phyloP scores from a whole-genome alignment of 2,113 vertebrate species.

The Haemorhous mexicanus region DNA sequence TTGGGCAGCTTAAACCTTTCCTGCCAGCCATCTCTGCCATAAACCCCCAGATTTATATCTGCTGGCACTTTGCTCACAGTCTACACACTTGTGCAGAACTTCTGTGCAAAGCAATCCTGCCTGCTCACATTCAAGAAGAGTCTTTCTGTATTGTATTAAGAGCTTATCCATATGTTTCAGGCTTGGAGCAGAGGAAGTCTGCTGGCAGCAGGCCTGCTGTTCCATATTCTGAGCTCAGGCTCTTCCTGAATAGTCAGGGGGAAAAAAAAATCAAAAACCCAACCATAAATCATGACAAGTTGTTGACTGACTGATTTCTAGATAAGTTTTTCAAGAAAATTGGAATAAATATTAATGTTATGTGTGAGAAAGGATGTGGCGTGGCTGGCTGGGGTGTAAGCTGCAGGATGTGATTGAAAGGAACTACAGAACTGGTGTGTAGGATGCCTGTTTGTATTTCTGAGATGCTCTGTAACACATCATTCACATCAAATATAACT shows the following conservation, averaged over 20 bases:
- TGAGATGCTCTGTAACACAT: neutral
- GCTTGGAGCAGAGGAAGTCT: neutral
- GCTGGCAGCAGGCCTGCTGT: neutral
- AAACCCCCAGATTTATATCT: neutral
- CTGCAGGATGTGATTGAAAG: neutral
- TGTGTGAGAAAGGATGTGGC: fast-evolving
- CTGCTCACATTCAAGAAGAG: neutral
- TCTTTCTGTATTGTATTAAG: slow-evolving; percentile 25
- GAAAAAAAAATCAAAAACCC: neutral
- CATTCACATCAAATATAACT: neutral
- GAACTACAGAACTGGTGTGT: neutral
- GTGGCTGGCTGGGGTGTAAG: neutral
- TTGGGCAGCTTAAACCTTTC: neutral
- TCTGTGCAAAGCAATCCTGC: neutral
- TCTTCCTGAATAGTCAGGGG: neutral
- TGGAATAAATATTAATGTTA: neutral
- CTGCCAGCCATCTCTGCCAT: neutral
- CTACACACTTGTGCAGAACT: neutral
- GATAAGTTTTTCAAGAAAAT: neutral
- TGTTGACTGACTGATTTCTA: neutral
- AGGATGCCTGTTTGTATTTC: neutral
- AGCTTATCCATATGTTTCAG: slow-evolving; percentile 16
- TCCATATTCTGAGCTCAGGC: neutral
- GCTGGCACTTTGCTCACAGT: neutral
- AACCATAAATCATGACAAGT: neutral